Evolutionary conservation across 2,888 invertebrate species (phyloP).

Genomic region (Pasiphila rectangulata): DNA sequence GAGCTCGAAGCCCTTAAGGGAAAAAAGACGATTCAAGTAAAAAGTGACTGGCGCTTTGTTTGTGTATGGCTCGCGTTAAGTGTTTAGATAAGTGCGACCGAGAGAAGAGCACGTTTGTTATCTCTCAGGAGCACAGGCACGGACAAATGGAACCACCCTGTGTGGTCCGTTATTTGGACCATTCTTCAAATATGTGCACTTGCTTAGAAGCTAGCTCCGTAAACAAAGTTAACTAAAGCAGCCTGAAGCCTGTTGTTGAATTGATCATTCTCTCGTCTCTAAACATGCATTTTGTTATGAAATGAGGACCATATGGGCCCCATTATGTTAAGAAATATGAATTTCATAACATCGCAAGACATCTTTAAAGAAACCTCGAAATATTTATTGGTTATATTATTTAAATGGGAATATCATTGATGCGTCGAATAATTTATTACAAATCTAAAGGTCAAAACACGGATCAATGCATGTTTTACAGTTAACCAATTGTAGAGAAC

Average conservation of each 20-base stretch:
- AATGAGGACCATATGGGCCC: slow-evolving; percentile 4
- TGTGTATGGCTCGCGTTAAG: slow-evolving; percentile 75
- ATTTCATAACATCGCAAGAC: slow-evolving; percentile 6
- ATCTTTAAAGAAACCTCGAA: slow-evolving; percentile 7
- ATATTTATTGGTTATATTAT: slow-evolving; percentile 20
- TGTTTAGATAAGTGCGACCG: slow-evolving; percentile 79
- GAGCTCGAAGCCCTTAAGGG: slow-evolving; percentile 62
- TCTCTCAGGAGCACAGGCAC: slow-evolving; percentile 66
- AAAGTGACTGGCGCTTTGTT: slow-evolving; percentile 77
- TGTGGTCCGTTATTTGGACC: slow-evolving; percentile 73
- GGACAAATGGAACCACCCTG: slow-evolving; percentile 77
- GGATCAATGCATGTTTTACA: slow-evolving; percentile 16
- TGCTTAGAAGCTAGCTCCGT: slow-evolving; percentile 44
- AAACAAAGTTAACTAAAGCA: slow-evolving; percentile 35
- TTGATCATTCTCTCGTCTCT: no score
- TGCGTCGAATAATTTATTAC: slow-evolving; percentile 20
- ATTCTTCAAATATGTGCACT: slow-evolving; percentile 65
- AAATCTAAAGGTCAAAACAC: slow-evolving; percentile 26
- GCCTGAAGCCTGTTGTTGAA: slow-evolving; percentile 16
- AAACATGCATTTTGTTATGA: slow-evolving; percentile 27
- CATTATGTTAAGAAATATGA: slow-evolving; percentile 14
- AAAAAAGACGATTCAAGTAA: slow-evolving; percentile 73
- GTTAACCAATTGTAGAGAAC: slow-evolving; percentile 14
- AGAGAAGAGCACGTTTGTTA: slow-evolving; percentile 75
- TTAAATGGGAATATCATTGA: slow-evolving; percentile 21